A percentile compares a stretch with the other conserved stretches of the same genome.
These are phyloP conservation scores for Candoia aspera DNA, from an alignment of 2,113 vertebrate genomes.

Conservation along the genomic window DNA sequence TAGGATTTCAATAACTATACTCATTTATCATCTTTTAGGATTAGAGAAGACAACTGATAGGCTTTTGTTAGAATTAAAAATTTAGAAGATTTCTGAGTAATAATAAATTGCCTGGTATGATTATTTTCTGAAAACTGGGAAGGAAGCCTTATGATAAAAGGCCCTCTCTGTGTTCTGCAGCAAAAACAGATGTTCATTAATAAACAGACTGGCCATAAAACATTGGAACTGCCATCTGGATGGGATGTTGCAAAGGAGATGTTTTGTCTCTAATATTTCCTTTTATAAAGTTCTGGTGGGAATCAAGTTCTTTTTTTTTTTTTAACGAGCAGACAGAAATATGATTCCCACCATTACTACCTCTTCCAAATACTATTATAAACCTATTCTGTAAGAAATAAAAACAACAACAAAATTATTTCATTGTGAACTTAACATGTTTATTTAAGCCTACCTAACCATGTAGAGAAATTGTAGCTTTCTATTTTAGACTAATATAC, in stretches of 20 bases:
- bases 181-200: slow-evolving; percentile 72
- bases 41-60: slow-evolving; percentile 52
- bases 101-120: slow-evolving; percentile 27
- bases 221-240: slow-evolving; percentile 51
- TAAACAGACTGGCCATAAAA: slow-evolving; percentile 67
- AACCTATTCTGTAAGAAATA: neutral
- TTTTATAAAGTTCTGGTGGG: slow-evolving; percentile 51
- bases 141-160: slow-evolving; percentile 62
- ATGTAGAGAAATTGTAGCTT: neutral
- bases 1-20: neutral
- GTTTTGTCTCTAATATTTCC: slow-evolving; percentile 47
- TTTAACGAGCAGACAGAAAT: slow-evolving; percentile 42
- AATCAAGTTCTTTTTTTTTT: slow-evolving; percentile 37
- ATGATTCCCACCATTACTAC: neutral
- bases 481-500: neutral
- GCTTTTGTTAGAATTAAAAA: slow-evolving; percentile 47
- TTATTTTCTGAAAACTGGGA: slow-evolving; percentile 57
- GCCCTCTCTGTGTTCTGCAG: slow-evolving; percentile 58
- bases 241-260: slow-evolving; percentile 26
- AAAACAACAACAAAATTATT: neutral
- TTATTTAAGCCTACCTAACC: neutral
- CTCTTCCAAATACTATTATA: slow-evolving; percentile 38
- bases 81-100: slow-evolving; percentile 17
- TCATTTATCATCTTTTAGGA: slow-evolving; percentile 23
- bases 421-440: neutral